Base-by-base conservation (phyloP, 2,113 vertebrate genomes). In the Pseudopodoces humilis region DNA sequence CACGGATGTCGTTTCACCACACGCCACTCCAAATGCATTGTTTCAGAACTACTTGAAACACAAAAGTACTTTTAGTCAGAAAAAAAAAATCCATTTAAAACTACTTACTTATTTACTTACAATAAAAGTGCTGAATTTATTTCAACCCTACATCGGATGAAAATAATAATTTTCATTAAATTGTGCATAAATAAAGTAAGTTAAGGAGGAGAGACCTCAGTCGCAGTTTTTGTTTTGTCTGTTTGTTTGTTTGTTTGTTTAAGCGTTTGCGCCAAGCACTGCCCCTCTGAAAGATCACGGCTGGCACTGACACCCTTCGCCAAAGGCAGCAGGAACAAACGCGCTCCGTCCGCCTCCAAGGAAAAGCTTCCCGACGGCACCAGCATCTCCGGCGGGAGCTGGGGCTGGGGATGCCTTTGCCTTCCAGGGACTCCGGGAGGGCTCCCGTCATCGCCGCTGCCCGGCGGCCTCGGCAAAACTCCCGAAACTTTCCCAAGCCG, bases 271-370 rank as follows among this genome's bases (percentile, higher is more conserved):
- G 60, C 4, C 30, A 13, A 35, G 77, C 53, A 6, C 2, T 1
- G 33, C 30, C 59, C 17, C 46, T 10, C 20, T 6, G 39, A 3
- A 31, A 8, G 4, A 12, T 7, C 74, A 0, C 55, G 39, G 1
- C 4, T 0, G 22, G 50, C 55, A 49, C 91, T 0, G 56, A 2
- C 71, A 15, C 0, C 64, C 23, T 1, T 0, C 13, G 16, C 33
- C 11, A 2, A 3, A 0, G 56, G 30, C 76, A 15, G 9, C 8
- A 25, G 55, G 2, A 18, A 7, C 0, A 2, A 15, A 9, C 0
- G 28, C 67, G 0, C 77, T n/a, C 50, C 0, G 15, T 2, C 13
- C 69, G 68, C 9, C 1, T 39, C 28, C 3, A 2, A 6, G 86
- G 27, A 24, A 7, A 35, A 35, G 10, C 74, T 0, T 6, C 47